phyloP scores from a whole-genome alignment of 2,888 invertebrate species.

The Euzophera pinguis region DNA sequence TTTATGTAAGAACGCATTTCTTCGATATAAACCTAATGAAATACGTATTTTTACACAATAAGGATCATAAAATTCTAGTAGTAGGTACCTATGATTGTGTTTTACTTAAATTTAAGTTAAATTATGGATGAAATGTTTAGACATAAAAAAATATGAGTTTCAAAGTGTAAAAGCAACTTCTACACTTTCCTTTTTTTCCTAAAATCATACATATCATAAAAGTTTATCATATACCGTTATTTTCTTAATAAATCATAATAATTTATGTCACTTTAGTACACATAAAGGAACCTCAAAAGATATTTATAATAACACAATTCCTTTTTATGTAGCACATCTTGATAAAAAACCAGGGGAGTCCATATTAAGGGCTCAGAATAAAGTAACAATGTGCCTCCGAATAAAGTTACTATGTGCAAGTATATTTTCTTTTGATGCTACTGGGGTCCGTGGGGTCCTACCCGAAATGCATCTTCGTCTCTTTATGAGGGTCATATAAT shows the following conservation, averaged over 20 bases:
- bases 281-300: not conserved
- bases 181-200: no score
- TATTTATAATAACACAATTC: constrained; percentile 5
- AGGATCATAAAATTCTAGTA: no score
- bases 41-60: no score
- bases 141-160: no score
- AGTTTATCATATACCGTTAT: not conserved
- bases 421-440: constrained; percentile 11
- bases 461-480: constrained; percentile 23
- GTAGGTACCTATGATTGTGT: no score
- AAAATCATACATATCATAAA: no score
- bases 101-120: no score
- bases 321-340: constrained; percentile 1
- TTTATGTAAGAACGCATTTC: no score
- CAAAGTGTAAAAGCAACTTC: no score
- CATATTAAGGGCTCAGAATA: constrained; percentile 8
- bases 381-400: constrained; percentile 11
- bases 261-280: not conserved
- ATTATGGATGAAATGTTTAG: no score
- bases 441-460: constrained; percentile 15
- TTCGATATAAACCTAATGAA: no score
- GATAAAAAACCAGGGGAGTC: constrained; percentile 11
- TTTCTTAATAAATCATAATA: not conserved
- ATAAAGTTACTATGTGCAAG: constrained; percentile 14
- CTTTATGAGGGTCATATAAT: constrained; percentile 17